phyloP scores from a whole-genome alignment of 2,888 invertebrate species.

The Xylophagus ater region DNA sequence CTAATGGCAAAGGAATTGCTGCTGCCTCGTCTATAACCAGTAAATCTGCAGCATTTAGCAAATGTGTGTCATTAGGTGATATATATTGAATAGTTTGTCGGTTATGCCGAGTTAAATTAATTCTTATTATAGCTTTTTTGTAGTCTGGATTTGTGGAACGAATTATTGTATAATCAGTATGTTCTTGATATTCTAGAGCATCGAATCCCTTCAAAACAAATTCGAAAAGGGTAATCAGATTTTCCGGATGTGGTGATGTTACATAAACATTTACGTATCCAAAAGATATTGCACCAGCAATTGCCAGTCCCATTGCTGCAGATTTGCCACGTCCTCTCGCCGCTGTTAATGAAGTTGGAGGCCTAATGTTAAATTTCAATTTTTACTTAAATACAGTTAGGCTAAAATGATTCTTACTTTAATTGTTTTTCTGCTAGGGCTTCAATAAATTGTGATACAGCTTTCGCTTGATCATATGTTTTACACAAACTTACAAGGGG shows the following conservation, averaged over 20 bases:
- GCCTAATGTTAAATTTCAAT: conserved; percentile 39
- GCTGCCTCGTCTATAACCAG: conserved; percentile 98
- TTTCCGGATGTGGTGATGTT: conserved; percentile 96
- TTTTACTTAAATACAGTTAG: conserved; percentile 1
- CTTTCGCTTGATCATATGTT: conserved; percentile 89
- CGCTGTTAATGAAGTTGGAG: conserved; percentile 91
- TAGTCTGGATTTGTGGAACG: conserved; percentile 93
- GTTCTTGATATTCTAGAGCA: conserved; percentile 87
- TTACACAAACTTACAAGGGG: conserved; percentile 77
- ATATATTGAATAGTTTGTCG: conserved; percentile 97
- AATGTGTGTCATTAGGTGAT: conserved; percentile 79
- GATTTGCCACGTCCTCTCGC: conserved; percentile 97
- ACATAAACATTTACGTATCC: conserved; percentile 85
- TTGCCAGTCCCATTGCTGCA: conserved; percentile 86
- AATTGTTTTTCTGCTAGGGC: conserved; percentile 83
- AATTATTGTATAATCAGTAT: conserved; percentile 87
- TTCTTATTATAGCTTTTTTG: conserved; percentile 88
- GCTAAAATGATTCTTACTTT: conserved; percentile 34
- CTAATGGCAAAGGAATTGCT: conserved; percentile 89
- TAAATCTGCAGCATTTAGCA: conserved; percentile 86
- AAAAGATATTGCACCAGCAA: conserved; percentile 74
- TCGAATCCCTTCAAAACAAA: conserved; percentile 94
- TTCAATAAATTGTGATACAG: conserved; percentile 85
- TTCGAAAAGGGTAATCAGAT: conserved; percentile 93
- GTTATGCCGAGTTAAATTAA: conserved; percentile 82